phyloP scores from a whole-genome alignment of 2,888 invertebrate species.

The Sericinus montela region DNA sequence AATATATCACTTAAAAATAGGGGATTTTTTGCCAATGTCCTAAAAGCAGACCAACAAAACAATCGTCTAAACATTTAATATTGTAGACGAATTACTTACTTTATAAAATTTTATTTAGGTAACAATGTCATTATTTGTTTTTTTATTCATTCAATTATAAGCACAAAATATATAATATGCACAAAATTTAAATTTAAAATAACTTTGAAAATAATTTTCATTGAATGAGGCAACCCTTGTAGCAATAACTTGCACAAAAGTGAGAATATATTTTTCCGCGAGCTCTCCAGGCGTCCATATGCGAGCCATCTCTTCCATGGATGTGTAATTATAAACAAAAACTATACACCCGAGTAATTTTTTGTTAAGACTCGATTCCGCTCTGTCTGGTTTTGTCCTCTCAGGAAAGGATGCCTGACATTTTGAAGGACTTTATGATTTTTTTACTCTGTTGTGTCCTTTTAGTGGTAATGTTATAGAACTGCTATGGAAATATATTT shows the following conservation, averaged over 20 bases:
- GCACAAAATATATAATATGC: too few relatives aligned
- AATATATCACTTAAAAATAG: too few relatives aligned
- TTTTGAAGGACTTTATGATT: constrained; percentile 1
- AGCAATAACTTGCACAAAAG: constrained; percentile 67
- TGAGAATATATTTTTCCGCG: constrained; percentile 57
- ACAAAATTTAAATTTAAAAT: too few relatives aligned
- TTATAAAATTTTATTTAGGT: too few relatives aligned
- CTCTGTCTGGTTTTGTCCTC: constrained; percentile 25
- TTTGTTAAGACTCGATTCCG: constrained; percentile 39
- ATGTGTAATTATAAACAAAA: constrained; percentile 61
- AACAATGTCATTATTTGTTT: too few relatives aligned
- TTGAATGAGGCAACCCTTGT: constrained; percentile 49
- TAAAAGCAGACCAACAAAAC: too few relatives aligned
- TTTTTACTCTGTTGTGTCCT: not conserved
- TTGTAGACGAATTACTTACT: too few relatives aligned
- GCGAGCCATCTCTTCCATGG: constrained; percentile 45
- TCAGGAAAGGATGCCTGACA: constrained; percentile 9
- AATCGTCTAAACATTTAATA: too few relatives aligned
- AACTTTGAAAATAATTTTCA: not conserved
- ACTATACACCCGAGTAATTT: constrained; percentile 42
- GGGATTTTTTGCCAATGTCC: too few relatives aligned
- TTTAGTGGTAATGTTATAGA: not conserved
- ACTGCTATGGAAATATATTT: not conserved
- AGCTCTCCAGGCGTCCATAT: constrained; percentile 62
- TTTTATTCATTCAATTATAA: too few relatives aligned